Evolutionary conservation across 2,888 invertebrate genomes (phyloP), one percentile per base, ranked within the genome.

Genomic region (Rhopalosiphum nymphaeae): DNA sequence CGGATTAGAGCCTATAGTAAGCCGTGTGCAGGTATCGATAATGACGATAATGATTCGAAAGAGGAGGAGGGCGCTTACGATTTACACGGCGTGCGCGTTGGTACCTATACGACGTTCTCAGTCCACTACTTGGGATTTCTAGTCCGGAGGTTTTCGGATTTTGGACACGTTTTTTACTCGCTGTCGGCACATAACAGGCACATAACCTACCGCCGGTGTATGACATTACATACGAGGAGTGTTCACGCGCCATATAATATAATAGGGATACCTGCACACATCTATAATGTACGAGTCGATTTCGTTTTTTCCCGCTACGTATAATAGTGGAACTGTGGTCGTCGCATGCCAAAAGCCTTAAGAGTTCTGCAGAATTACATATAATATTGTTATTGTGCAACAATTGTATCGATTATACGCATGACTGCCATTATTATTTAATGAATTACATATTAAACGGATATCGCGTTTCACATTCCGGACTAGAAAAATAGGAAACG

Each of bases 401-500:
- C 21, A 29, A 29, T 29, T 3, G 46, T 86, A 86, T 86, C 78
- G 78, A 78, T 78, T 49, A 13, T n/a, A 53, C 87, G 3, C 16
- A 11, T 46, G 46, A n/a, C 29, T 49, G 21, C 21, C 4, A 21
- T 53, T 53, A 16, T 49, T 87, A 49, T 86, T 87, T n/a, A 87
- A 67, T 36, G 36, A 36, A 78, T 9, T 16, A 78, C 78, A 78
- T 16, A 13, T 29, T 84, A 84, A 44, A 87, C 29, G n/a, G 9
- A 53, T 21, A 25, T 36, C 49, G 87, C 46, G 87, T 88, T 88
- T 88, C 87, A 88, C 87, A 88, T 88, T 88, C 53, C 53, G n/a
- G 44, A 85, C n/a, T 53, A 56, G 85, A 44, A 44, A 85, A 85
- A 86, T 86, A 86, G 86, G 86, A 86, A 86, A 46, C 86, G 86